Percentiles rank a stretch among this genome's conserved stretches.
These are phyloP conservation scores for Andrena trimmerana DNA, from an alignment of 2,888 invertebrate species.

Conservation along the genomic window DNA sequence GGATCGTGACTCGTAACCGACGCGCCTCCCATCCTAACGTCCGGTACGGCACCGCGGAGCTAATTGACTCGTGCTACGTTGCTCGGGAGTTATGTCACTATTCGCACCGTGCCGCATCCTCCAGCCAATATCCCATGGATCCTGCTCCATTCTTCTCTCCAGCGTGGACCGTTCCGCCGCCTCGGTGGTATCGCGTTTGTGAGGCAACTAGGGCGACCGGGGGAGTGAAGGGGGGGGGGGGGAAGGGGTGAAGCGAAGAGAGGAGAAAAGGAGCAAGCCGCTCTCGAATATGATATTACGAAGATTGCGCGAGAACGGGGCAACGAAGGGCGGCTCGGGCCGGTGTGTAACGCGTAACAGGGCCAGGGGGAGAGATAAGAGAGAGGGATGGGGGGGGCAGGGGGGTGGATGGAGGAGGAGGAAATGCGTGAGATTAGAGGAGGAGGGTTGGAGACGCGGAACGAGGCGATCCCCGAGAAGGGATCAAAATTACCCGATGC, in stretches of 20 bases:
- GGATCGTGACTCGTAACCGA: slow-evolving; percentile 61
- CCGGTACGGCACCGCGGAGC: slow-evolving; percentile 50
- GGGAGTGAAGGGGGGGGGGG: too few species aligned
- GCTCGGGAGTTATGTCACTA: slow-evolving; percentile 59
- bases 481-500: slow-evolving; percentile 83
- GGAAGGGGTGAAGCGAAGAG: slow-evolving; percentile 18
- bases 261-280: slow-evolving; percentile 20
- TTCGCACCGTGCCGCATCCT: slow-evolving; percentile 38
- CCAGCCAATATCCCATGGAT: slow-evolving; percentile 30
- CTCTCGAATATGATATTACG: slow-evolving; percentile 67
- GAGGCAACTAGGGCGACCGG: not conserved
- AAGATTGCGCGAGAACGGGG: slow-evolving; percentile 66
- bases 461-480: slow-evolving; percentile 73
- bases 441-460: slow-evolving; percentile 15
- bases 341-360: slow-evolving; percentile 26
- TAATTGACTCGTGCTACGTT: slow-evolving; percentile 63
- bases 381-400: not conserved
- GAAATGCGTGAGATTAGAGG: slow-evolving; percentile 40
- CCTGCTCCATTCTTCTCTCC: slow-evolving; percentile 13
- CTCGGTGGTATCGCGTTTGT: not conserved
- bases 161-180: not conserved
- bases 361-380: not conserved
- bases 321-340: slow-evolving; percentile 27
- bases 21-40: slow-evolving; percentile 41
- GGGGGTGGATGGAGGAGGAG: not conserved